Conservation (phyloP, 1,140 invertebrate species). For the Apis cerana region DNA sequence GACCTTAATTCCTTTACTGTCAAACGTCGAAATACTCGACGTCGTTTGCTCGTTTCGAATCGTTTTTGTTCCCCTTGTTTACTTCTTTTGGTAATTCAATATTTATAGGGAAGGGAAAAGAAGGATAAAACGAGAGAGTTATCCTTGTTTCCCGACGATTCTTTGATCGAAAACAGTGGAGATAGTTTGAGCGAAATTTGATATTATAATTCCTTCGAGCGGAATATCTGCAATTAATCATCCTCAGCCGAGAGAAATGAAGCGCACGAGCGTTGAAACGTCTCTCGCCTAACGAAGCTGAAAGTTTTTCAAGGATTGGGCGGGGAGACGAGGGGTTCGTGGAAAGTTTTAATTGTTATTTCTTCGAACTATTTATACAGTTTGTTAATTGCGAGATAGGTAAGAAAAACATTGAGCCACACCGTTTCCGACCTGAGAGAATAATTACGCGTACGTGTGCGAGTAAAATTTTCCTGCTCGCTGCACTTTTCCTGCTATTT, state of each 20-base stretch:
- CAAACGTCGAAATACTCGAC: background rate
- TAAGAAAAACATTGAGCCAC: background rate
- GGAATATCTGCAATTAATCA: constrained; percentile 2
- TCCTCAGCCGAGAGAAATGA: background rate
- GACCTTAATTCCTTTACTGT: constrained; percentile 4
- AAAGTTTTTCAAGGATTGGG: background rate
- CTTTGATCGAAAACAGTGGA: background rate
- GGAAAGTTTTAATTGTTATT: constrained; percentile 23
- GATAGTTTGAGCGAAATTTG: background rate
- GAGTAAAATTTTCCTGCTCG: background rate
- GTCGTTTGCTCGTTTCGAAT: background rate
- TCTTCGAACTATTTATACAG: background rate
- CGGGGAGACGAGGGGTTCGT: background rate
- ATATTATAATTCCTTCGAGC: background rate
- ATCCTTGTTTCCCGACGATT: background rate
- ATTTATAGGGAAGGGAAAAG: background rate
- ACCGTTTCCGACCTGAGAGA: background rate
- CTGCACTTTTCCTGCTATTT: background rate
- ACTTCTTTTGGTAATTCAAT: background rate
- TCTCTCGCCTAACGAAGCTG: background rate
- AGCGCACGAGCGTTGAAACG: background rate
- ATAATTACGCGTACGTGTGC: background rate
- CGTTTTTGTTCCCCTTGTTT: background rate
- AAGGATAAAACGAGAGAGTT: background rate
- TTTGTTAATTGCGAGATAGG: constrained; percentile 1